These are phyloP conservation scores for Ctenomys sociabilis DNA, from an alignment of 2,113 vertebrate species.

Conservation along the genomic window DNA sequence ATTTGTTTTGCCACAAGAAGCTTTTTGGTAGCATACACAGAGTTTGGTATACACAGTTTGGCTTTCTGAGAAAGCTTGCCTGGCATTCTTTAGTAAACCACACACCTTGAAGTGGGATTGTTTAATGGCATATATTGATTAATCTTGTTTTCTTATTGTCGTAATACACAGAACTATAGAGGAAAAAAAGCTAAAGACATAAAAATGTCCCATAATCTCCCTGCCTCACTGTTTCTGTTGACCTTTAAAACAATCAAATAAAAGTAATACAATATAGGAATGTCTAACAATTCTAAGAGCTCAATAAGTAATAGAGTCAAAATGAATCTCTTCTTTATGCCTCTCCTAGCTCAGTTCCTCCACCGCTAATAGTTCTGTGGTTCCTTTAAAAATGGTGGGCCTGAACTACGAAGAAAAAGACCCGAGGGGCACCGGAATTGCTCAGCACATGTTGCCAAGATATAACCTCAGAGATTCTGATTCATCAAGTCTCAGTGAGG, in stretches of 20 bases:
- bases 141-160: constrained; percentile 66
- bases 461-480: background rate
- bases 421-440: fast-evolving
- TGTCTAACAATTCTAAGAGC: background rate
- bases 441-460: fast-evolving
- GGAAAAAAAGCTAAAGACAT: background rate
- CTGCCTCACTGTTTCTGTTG: constrained; percentile 7
- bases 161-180: constrained; percentile 23
- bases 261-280: constrained; percentile 23
- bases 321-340: background rate
- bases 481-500: fast-evolving
- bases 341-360: background rate
- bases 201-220: constrained; percentile 1
- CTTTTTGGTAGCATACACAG: background rate
- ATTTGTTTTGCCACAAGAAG: constrained; percentile 61
- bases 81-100: background rate
- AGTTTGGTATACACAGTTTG: background rate
- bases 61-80: background rate
- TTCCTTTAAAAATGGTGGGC: background rate
- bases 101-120: background rate
- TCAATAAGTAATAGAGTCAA: constrained; percentile 27
- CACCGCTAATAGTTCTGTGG: background rate
- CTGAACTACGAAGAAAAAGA: no score
- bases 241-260: constrained; percentile 67
- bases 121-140: background rate